Percentiles rank a stretch among this genome's conserved stretches.
Conservation (phyloP, 2,888 invertebrate species). For the Spialia ferax region DNA sequence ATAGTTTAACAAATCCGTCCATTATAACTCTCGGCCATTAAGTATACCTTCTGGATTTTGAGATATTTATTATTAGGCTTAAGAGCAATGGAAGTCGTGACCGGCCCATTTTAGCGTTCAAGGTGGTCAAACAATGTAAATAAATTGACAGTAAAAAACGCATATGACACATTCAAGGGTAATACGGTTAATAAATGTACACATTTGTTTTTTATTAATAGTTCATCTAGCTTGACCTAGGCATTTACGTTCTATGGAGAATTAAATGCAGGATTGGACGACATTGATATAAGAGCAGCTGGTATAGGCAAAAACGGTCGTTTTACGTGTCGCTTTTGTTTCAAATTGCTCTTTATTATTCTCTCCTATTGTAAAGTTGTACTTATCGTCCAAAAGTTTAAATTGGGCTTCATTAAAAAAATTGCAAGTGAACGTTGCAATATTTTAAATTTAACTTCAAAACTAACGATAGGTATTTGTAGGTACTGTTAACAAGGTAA, state of each 20-base stretch:
- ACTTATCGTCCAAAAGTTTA: background rate
- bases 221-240: conserved; percentile 61
- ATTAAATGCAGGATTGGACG: background rate
- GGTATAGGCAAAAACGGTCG: background rate
- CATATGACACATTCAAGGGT: conserved; percentile 66
- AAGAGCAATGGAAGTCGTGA: conserved; percentile 62
- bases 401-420: background rate
- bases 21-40: conserved; percentile 14
- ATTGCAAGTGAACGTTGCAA: too few species aligned
- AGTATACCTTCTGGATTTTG: conserved; percentile 17
- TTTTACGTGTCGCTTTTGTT: background rate
- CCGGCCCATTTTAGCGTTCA: conserved; percentile 64
- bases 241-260: conserved; percentile 58
- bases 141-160: conserved; percentile 66
- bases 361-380: background rate
- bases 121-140: conserved; percentile 63
- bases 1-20: conserved; percentile 6
- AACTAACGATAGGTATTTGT: too few species aligned
- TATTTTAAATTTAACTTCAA: too few species aligned
- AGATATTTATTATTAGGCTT: conserved; percentile 31
- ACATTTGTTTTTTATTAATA: background rate
- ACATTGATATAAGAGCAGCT: background rate
- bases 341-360: background rate
- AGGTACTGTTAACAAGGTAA: background rate
- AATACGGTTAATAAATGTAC: background rate